A percentile compares a stretch with the other conserved stretches of the same genome.
These are phyloP conservation scores for Tenthredo mesomela DNA, from an alignment of 2,888 invertebrate species.

Conservation along the genomic window DNA sequence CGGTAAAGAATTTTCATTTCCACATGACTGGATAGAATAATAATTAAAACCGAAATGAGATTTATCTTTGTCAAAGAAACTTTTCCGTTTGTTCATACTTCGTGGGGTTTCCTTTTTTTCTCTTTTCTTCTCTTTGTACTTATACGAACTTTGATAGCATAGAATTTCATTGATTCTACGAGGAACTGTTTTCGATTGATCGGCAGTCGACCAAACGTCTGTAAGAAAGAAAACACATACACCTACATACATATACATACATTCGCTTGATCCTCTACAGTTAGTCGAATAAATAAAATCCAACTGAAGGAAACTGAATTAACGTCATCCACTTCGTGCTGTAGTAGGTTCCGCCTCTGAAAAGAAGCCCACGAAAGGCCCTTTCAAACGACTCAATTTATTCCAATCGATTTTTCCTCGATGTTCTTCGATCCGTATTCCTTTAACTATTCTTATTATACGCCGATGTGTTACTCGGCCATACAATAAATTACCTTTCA, in stretches of 20 bases:
- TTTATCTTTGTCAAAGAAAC: background rate
- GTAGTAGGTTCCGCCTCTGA: background rate
- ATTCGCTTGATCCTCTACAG: background rate
- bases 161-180: background rate
- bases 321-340: background rate
- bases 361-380: slow-evolving; percentile 38
- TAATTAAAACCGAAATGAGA: slow-evolving; percentile 11
- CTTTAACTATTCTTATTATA: no score
- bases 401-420: slow-evolving; percentile 21
- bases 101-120: slow-evolving; percentile 29
- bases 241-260: background rate
- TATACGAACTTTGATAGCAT: background rate
- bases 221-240: background rate
- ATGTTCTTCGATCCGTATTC: slow-evolving; percentile 20
- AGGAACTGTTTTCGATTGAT: background rate
- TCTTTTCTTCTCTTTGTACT: slow-evolving; percentile 50
- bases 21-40: background rate
- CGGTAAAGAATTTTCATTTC: background rate
- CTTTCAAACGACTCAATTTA: slow-evolving; percentile 42
- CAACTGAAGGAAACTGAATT: slow-evolving; percentile 24
- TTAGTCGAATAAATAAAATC: slow-evolving; percentile 8
- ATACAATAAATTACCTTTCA: background rate
- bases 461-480: no score
- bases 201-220: background rate
- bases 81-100: slow-evolving; percentile 30